Evolutionary conservation across 2,888 invertebrate genomes (phyloP), one percentile per base, ranked within the genome.

Genomic region (Drosophila acutilabella): DNA sequence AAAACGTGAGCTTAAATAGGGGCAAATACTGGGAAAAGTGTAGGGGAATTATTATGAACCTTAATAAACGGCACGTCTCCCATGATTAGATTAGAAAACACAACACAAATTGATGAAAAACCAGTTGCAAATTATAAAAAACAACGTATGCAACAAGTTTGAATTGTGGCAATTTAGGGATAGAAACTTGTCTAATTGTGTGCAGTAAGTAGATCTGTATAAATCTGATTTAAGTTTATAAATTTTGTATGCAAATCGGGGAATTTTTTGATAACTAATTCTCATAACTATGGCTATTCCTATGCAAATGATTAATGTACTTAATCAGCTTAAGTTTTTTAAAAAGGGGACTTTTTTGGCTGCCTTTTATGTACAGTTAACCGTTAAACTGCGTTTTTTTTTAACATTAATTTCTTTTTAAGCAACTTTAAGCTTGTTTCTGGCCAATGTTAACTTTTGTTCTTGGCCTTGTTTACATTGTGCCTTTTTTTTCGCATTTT

Each of bases 401-500:
- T 10, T 10, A 18, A 54, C 26, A 13, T 0, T 3, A 41, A n/a
- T 30, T 44, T 16, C 26, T 44, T 1, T 59, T 51, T 10, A 16
- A 6, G 0, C 4, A 47, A 36, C 33, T 30, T 26, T 10, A 5
- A 23, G 4, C 11, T 7, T 47, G 41, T 48, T 44, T 40, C 18
- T 47, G 50, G 14, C 40, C 23, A 33, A 53, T 66, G 48, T 51
- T 16, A 42, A 42, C 45, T 51, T n/a, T 33, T 4, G 23, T 18
- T 53, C 51, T 54, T 50, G 41, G 47, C 11, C 30, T 18, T 66
- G 42, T 67, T 62, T 57, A 56, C 47, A 44, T 48, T 61, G 16
- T 51, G 40, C 41, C 33, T 16, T 44, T 45, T 41, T 41, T 83
- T 74, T 61, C 66, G 4, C 2, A 56, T 59, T 66, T 85, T 76